Conservation (phyloP, 2,888 invertebrate species). For the Flexamia atlantica region DNA sequence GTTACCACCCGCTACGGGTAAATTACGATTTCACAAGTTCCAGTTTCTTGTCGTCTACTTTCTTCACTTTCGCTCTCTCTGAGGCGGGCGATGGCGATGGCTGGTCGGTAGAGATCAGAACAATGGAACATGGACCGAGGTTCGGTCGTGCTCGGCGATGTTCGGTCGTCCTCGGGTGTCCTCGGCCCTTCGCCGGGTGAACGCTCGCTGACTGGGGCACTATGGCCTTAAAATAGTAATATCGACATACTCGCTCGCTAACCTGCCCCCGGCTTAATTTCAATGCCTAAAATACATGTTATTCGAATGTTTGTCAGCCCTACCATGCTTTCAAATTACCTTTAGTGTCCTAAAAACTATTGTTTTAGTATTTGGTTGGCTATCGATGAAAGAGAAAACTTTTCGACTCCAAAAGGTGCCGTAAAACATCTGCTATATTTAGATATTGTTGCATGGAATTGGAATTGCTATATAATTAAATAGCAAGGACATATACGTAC, state of each 20-base stretch:
- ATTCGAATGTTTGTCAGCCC: too few relatives aligned
- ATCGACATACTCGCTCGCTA: constrained; percentile 14
- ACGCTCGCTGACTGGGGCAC: constrained; percentile 61
- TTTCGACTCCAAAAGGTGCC: too few relatives aligned
- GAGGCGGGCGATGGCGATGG: background rate
- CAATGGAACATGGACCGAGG: constrained; percentile 3
- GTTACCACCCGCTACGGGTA: background rate
- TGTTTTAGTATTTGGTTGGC: too few relatives aligned
- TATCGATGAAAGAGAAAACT: too few relatives aligned
- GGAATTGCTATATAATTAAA: too few relatives aligned
- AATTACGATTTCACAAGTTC: background rate
- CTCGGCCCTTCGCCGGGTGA: constrained; percentile 62
- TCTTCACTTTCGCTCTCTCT: constrained; percentile 15
- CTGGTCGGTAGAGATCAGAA: background rate
- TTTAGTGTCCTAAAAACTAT: too few relatives aligned
- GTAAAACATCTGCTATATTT: too few relatives aligned
- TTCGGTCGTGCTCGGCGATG: constrained; percentile 29
- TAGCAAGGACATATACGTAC: too few relatives aligned
- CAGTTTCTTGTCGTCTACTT: constrained; percentile 27
- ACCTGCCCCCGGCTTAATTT: background rate
- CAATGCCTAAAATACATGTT: too few relatives aligned
- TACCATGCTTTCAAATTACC: too few relatives aligned
- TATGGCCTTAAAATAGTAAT: constrained; percentile 62
- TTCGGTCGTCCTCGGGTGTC: constrained; percentile 52
- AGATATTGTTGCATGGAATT: too few relatives aligned